Base-by-base conservation (phyloP, 2,113 vertebrate genomes). In the Hydrochoerus hydrochaeris region DNA sequence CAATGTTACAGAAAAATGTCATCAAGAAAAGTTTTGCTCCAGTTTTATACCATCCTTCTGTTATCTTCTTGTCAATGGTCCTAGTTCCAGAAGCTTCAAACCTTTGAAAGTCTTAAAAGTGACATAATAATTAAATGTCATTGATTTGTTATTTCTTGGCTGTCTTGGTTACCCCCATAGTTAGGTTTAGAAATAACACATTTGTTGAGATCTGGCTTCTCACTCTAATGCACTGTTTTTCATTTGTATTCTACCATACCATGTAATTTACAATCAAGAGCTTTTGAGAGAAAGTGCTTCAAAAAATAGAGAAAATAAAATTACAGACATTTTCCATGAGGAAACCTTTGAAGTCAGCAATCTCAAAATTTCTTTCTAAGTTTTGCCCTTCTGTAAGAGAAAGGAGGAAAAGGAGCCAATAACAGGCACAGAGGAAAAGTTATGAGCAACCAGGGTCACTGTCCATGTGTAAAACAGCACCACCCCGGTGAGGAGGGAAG, bases 231-330 rank as follows among this genome's bases (percentile, higher is more conserved):
- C 82, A 44, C 52, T 95, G 83, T 82, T 80, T 95, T 95, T 67
- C 41, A 65, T 91, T 96, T 93, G 83, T 97, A 19, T 85, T 97
- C 97, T 87, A 30, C 90, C 89, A 90, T 73, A 97, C 80, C 91
- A 86, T 98, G 9, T 97, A 96, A 98, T 98, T 98, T 97, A 97
- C 85, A 97, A 91, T 98, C 88, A 97, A 97, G 97, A 96, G 92
- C 96, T 97, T 98, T 97, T 98, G 95, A 96, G 78, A 97, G 93
- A 91, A 96, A 98, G 93, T 95, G 71, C 58, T 96, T 95, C 94
- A 94, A 94, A 91, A 90, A 98, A 96, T 90, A 95, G 78, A 95
- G 91, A 97, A 97, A 98, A 97, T 97, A 97, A 97, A 98, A 97
- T 73, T 87, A 95, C 65, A 97, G 93, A 91, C 32, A 83, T 97